Evolutionary conservation across 2,113 vertebrate genomes (phyloP).

Genomic region (Herpailurus yagouaroundi): DNA sequence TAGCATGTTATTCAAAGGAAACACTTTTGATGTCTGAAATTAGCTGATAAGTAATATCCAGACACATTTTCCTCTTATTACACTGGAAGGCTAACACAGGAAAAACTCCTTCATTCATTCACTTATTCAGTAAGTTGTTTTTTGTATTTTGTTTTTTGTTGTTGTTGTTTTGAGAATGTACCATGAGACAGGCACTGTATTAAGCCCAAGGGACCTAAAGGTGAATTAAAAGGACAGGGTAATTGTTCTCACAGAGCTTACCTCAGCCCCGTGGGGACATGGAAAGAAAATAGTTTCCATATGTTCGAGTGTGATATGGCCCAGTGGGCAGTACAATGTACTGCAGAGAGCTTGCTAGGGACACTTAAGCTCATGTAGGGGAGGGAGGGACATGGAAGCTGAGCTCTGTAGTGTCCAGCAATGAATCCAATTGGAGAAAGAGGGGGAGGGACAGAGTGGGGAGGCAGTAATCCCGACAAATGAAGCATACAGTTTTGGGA

Average conservation of each 20-base stretch:
- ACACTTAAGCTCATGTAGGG: not conserved
- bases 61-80: not conserved
- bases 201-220: not conserved
- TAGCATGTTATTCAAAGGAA: not conserved
- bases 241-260: not conserved
- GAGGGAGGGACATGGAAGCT: not conserved
- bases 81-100: not conserved
- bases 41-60: not conserved
- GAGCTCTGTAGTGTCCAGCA: not conserved
- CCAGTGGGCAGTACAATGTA: too few species aligned
- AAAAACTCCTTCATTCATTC: not conserved
- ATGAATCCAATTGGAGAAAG: not conserved
- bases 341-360: not conserved
- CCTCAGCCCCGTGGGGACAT: not conserved
- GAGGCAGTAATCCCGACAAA: not conserved
- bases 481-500: not conserved
- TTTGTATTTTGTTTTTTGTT: too few species aligned
- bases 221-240: not conserved
- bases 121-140: not conserved
- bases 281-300: not conserved
- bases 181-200: not conserved
- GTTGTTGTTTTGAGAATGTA: not conserved
- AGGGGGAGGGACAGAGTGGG: not conserved
- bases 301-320: not conserved
- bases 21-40: not conserved